Evolutionary conservation across 2,888 invertebrate genomes (phyloP), one percentile per base, ranked within the genome.

Genomic region (Drosophila algonquin): DNA sequence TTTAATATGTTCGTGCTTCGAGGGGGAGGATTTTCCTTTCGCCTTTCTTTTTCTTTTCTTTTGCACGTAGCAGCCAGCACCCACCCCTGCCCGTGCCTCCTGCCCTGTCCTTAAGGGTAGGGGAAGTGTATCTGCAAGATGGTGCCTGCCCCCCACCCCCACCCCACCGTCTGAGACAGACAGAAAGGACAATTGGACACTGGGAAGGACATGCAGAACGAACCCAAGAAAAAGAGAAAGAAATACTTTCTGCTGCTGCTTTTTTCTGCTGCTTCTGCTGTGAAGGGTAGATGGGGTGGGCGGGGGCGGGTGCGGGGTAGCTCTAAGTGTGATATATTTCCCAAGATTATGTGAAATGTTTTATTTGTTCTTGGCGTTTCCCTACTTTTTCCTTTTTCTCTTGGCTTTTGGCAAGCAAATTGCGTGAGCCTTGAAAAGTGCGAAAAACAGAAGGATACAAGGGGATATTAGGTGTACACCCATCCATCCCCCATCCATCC

Each of bases 321-420:
- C 40, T 40, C 40, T 92, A 92, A 92, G 92, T 92, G 92, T 92
- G 92, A 92, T 92, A 92, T 91, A 92, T 92, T 91, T 92, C 89
- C 89, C 85, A 89, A 91, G 92, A 92, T 92, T 92, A 92, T 90
- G 90, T 91, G 91, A 91, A 90, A 90, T 91, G 89, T 85, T 90
- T 90, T 89, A 90, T 88, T 88, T 90, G 85, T 87, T 89, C 75
- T 79, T 79, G 76, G 40, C 40, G n/a, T 78, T 81, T 85, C 72
- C 85, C 82, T 73, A 63, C 80, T 46, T 74, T 73, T 60, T 40
- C 35, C 48, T 55, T 14, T 7, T 46, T 16, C n/a, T 1, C 3
- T n/a, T 44, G 48, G 44, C 48, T 62, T 24, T 73, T 65, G 73
- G 67, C 70, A 79, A 87, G 81, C 85, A 89, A 90, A 90, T 89